These are phyloP conservation scores for Coryphaenoides rupestris DNA, from an alignment of 2,113 vertebrate genomes.

Conservation along the genomic window DNA sequence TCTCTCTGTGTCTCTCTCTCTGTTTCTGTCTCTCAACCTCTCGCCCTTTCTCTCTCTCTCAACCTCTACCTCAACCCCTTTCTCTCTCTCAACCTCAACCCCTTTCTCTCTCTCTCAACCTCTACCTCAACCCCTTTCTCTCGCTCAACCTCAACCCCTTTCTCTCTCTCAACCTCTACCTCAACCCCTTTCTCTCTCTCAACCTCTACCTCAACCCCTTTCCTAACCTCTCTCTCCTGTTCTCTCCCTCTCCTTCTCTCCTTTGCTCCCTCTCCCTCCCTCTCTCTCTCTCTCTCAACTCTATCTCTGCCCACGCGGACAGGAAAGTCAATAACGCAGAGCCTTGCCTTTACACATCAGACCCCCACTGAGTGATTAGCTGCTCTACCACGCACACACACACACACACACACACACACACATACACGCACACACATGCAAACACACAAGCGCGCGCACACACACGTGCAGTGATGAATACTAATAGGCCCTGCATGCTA, in stretches of 20 bases:
- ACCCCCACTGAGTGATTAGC: conserved; percentile 69
- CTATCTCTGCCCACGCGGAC: conserved; percentile 52
- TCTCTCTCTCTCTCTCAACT: conserved; percentile 2
- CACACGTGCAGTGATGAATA: conserved; percentile 52
- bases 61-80: neutral
- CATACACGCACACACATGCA: neutral
- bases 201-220: too few relatives aligned
- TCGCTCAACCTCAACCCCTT: neutral
- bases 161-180: neutral
- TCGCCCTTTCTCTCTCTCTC: conserved; percentile 9
- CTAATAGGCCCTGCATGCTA: conserved; percentile 48
- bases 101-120: too few relatives aligned
- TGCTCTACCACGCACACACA: conserved; percentile 36
- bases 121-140: conserved; percentile 12
- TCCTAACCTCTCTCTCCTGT: neutral
- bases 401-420: conserved; percentile 27
- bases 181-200: conserved; percentile 13
- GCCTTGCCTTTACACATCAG: conserved; percentile 65
- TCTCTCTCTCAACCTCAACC: neutral
- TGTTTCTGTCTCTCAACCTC: conserved; percentile 8
- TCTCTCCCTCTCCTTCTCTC: conserved; percentile 26
- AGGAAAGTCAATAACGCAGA: conserved; percentile 63
- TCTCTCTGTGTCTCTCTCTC: neutral
- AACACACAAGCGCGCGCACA: conserved; percentile 4
- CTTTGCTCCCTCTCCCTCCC: neutral